A percentile compares a stretch with the other conserved stretches of the same genome.
These are phyloP conservation scores for Cydia splendana DNA, from an alignment of 1,140 invertebrate genomes.

Conservation along the genomic window DNA sequence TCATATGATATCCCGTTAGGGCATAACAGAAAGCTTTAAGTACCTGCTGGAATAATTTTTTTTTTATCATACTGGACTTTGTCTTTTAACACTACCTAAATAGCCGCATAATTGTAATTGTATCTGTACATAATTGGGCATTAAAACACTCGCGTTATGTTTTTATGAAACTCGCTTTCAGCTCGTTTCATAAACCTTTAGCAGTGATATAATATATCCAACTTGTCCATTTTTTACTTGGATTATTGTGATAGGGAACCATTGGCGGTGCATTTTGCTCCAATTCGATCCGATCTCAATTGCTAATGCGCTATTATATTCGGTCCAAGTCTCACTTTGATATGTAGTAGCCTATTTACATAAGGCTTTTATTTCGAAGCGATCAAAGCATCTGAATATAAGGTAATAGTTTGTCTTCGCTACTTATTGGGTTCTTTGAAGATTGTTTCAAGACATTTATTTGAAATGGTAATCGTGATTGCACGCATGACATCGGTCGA, in stretches of 20 bases:
- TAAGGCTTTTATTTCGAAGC: slow-evolving; percentile 18
- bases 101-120: too few relatives aligned
- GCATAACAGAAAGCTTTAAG: too few relatives aligned
- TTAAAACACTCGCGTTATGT: too few relatives aligned
- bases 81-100: too few relatives aligned
- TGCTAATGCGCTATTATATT: slow-evolving; percentile 15
- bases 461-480: background rate
- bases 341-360: slow-evolving; percentile 19
- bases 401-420: slow-evolving; percentile 17
- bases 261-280: background rate
- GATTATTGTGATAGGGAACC: background rate
- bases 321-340: slow-evolving; percentile 21
- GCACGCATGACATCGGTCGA: too few relatives aligned
- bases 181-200: too few relatives aligned
- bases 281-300: slow-evolving; percentile 17
- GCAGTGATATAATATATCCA: too few relatives aligned
- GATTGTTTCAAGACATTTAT: background rate
- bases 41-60: too few relatives aligned
- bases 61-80: too few relatives aligned
- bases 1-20: too few relatives aligned
- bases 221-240: background rate
- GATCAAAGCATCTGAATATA: slow-evolving; percentile 18
- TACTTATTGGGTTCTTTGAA: slow-evolving; percentile 15
- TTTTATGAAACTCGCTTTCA: too few relatives aligned
- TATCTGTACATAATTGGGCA: too few relatives aligned